phyloP scores from a whole-genome alignment of 2,888 invertebrate species.

The Leucoptera coffeella region DNA sequence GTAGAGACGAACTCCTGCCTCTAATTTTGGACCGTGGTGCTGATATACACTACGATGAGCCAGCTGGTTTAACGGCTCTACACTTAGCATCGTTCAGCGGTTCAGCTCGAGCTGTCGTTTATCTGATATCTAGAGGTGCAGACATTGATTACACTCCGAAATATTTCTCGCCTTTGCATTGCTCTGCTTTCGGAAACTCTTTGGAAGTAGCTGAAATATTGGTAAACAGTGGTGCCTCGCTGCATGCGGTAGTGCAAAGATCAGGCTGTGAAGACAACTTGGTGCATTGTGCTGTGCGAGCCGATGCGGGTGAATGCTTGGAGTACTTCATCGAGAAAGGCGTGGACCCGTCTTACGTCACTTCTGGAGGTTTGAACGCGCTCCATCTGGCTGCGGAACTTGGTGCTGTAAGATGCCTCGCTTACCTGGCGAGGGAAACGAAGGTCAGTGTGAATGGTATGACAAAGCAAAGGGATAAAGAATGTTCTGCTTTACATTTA shows the following conservation, averaged over 20 bases:
- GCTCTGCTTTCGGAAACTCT: slow-evolving; percentile 84
- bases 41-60: slow-evolving; percentile 64
- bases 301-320: slow-evolving; percentile 73
- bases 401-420: slow-evolving; percentile 65
- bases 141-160: slow-evolving; percentile 64
- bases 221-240: slow-evolving; percentile 62
- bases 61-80: slow-evolving; percentile 67
- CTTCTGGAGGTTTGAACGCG: slow-evolving; percentile 69
- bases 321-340: slow-evolving; percentile 69
- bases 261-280: slow-evolving; percentile 68
- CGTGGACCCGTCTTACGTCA: slow-evolving; percentile 67
- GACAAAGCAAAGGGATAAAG: slow-evolving; percentile 66
- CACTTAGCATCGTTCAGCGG: slow-evolving; percentile 76
- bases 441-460: slow-evolving; percentile 64
- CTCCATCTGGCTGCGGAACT: slow-evolving; percentile 76
- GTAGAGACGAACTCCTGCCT: slow-evolving; percentile 64
- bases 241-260: slow-evolving; percentile 63
- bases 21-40: slow-evolving; percentile 61
- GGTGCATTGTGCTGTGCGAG: slow-evolving; percentile 78
- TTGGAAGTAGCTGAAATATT: slow-evolving; percentile 72
- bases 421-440: slow-evolving; percentile 68
- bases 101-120: slow-evolving; percentile 61
- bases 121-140: slow-evolving; percentile 62
- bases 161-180: slow-evolving; percentile 77
- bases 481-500: slow-evolving; percentile 73